These are phyloP conservation scores for Gymnoscelis rufifasciata DNA, from an alignment of 2,888 invertebrate species.

Conservation along the genomic window DNA sequence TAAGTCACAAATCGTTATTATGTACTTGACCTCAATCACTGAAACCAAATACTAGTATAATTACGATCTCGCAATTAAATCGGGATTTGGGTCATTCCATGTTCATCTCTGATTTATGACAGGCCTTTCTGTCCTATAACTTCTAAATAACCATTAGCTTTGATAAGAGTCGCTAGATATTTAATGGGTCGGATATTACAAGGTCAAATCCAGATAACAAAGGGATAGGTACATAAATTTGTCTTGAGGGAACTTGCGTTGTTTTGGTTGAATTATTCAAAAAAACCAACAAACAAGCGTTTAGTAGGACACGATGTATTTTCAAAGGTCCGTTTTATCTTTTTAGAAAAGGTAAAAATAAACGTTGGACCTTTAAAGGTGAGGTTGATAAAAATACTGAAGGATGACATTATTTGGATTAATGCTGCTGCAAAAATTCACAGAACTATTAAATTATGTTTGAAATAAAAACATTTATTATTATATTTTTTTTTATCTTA, in stretches of 20 bases:
- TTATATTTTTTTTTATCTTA: no score
- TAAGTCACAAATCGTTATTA: background rate
- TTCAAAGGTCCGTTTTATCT: background rate
- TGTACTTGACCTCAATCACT: conserved; percentile 2
- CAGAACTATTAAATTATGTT: no score
- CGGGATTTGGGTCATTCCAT: conserved; percentile 25
- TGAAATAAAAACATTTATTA: no score
- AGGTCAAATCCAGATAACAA: conserved; percentile 10
- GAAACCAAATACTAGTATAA: conserved; percentile 19
- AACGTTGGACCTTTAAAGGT: background rate
- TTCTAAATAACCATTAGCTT: conserved; percentile 27
- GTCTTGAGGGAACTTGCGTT: background rate
- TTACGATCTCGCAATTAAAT: conserved; percentile 30
- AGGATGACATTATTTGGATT: no score
- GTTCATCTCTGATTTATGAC: conserved; percentile 29
- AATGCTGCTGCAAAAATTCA: no score
- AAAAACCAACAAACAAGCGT: background rate
- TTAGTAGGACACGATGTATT: background rate
- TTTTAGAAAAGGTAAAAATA: conserved; percentile 33
- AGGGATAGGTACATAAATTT: conserved; percentile 9
- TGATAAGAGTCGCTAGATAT: conserved; percentile 27
- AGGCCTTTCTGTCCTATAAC: conserved; percentile 26
- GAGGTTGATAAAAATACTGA: background rate
- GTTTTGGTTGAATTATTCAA: background rate
- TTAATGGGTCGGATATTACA: conserved; percentile 20